A percentile compares a stretch with the other conserved stretches of the same genome.
Conservation (phyloP, 1,140 invertebrate species). For the Drosophila gunungcola region DNA sequence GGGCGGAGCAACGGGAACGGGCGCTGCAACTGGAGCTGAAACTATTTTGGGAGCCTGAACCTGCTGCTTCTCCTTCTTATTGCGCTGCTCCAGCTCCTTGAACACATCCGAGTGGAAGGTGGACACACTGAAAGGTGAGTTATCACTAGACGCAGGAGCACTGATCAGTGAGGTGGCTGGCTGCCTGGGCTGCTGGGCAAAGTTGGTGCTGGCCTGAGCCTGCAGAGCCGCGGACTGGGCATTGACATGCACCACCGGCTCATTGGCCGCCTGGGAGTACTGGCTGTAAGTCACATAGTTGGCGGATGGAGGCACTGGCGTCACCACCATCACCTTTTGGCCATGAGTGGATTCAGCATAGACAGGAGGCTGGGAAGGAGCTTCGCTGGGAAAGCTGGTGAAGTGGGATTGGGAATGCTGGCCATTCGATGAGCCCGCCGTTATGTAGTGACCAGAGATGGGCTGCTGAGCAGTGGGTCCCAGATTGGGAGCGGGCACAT, state of each 20-base stretch:
- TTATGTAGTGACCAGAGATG: conserved; percentile 30
- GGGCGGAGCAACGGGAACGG: conserved; percentile 28
- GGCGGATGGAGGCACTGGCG: conserved; percentile 64
- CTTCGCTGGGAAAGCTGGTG: conserved; percentile 48
- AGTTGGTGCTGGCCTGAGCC: conserved; percentile 59
- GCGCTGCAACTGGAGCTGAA: conserved; percentile 1
- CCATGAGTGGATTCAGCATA: conserved; percentile 77
- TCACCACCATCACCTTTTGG: conserved; percentile 82
- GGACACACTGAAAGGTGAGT: conserved; percentile 76
- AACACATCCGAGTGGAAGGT: conserved; percentile 81
- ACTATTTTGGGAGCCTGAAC: conserved; percentile 5
- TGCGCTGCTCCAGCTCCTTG: conserved; percentile 77
- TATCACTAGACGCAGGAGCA: conserved; percentile 38
- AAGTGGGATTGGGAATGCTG: conserved; percentile 44
- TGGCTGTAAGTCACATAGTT: conserved; percentile 72
- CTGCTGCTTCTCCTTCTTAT: conserved; percentile 42
- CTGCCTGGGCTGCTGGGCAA: conserved; percentile 69
- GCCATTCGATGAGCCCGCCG: conserved; percentile 25
- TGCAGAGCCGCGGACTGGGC: conserved; percentile 45
- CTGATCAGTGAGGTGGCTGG: conserved; percentile 26
- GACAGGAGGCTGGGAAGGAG: conserved; percentile 51
- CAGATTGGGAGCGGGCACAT: conserved; percentile 78
- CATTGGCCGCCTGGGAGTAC: conserved; percentile 65
- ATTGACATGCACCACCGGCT: conserved; percentile 65
- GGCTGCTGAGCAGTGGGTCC: conserved; percentile 46